Conservation (phyloP, 2,113 vertebrate genomes). For the Pipa parva region DNA sequence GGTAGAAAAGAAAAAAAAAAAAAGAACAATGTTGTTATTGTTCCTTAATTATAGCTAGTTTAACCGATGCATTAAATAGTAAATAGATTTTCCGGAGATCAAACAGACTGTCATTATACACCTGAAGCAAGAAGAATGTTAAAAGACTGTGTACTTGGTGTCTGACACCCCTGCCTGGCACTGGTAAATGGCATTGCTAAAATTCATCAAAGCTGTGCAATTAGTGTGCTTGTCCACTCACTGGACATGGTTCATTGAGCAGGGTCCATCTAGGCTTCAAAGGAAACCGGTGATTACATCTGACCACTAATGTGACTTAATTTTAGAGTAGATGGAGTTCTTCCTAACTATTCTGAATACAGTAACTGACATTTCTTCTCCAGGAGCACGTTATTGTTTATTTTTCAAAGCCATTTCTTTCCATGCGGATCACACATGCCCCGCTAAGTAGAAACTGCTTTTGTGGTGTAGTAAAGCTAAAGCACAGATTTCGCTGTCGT, state of each 20-base stretch:
- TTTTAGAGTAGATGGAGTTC: neutral
- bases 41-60: slow-evolving; percentile 7
- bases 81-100: slow-evolving; percentile 6
- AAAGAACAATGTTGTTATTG: slow-evolving; percentile 24
- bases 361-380: no score
- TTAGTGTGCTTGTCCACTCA: neutral
- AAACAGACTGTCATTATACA: neutral
- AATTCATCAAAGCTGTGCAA: neutral
- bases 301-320: neutral
- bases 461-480: neutral
- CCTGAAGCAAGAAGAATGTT: neutral
- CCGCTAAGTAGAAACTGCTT: neutral
- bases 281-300: neutral
- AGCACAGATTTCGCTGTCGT: no score
- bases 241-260: no score
- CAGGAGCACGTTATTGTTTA: no score
- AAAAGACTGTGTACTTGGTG: neutral
- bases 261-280: neutral
- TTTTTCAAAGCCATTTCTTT: neutral
- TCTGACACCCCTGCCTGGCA: neutral
- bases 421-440: neutral
- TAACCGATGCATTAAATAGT: neutral
- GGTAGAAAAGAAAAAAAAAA: neutral
- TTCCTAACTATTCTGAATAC: neutral
- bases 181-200: neutral